Evolutionary conservation across 2,797 vertebrate genomes (phyloP).

Genomic region (Dendrocincla fuliginosa): DNA sequence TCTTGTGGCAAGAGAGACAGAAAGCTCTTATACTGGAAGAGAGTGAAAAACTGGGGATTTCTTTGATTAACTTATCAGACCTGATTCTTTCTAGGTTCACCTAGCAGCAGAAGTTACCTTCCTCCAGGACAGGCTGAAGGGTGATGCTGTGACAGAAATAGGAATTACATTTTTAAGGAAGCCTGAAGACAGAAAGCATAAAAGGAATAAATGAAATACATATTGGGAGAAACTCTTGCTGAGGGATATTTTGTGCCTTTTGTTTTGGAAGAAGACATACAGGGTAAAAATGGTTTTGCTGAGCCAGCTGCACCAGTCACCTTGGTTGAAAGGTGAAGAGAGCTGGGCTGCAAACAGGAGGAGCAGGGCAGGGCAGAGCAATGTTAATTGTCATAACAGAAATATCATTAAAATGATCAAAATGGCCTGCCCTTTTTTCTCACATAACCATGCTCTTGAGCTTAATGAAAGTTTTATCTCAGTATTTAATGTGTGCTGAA

Average conservation of each 20-base stretch:
- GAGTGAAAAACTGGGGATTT: background rate
- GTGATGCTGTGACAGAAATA: constrained; percentile 81
- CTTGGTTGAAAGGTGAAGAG: background rate
- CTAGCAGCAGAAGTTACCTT: constrained; percentile 80
- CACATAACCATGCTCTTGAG: background rate
- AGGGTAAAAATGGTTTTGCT: background rate
- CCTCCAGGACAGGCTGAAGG: constrained; percentile 79
- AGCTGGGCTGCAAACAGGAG: background rate
- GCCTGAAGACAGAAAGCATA: constrained; percentile 74
- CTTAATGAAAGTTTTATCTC: background rate
- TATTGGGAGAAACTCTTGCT: background rate
- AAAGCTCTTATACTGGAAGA: background rate
- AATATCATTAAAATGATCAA: background rate
- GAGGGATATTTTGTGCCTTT: background rate
- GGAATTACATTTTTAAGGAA: constrained; percentile 79
- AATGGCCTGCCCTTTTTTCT: background rate
- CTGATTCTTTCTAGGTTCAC: constrained; percentile 72
- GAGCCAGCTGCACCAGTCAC: background rate
- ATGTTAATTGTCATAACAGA: background rate
- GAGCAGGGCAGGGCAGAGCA: background rate
- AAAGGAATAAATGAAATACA: constrained; percentile 71
- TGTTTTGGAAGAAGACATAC: background rate
- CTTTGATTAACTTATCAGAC: background rate
- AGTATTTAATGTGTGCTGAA: background rate
- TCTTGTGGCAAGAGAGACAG: constrained; percentile 11